These are phyloP conservation scores for Euleptes europaea DNA, from an alignment of 2,113 vertebrate species.

Conservation along the genomic window DNA sequence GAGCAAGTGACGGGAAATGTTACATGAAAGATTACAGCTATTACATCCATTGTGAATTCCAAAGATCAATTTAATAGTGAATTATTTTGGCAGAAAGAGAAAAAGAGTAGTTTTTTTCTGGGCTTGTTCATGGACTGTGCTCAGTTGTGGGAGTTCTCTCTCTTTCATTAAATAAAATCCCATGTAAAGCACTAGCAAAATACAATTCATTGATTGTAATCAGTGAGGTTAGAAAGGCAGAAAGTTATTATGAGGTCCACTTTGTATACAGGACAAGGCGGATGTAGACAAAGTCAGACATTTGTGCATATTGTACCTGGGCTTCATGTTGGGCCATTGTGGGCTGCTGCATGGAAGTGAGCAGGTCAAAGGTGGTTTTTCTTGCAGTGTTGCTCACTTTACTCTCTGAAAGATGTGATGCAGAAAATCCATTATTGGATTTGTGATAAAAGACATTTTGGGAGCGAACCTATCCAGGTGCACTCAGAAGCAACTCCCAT, in stretches of 20 bases:
- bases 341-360: neutral
- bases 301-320: neutral
- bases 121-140: conserved; percentile 3
- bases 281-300: neutral
- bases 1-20: conserved; percentile 53
- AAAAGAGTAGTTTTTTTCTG: conserved; percentile 30
- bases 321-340: neutral
- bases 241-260: rapidly evolving
- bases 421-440: neutral
- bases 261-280: neutral
- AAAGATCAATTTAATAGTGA: conserved; percentile 56
- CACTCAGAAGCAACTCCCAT: too few relatives aligned
- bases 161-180: neutral
- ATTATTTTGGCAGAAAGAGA: conserved; percentile 33
- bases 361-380: neutral
- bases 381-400: neutral
- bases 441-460: neutral
- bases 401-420: neutral
- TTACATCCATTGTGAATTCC: conserved; percentile 47
- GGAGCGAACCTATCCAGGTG: too few relatives aligned
- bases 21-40: conserved; percentile 49
- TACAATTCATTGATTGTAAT: neutral
- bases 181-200: neutral
- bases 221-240: neutral
- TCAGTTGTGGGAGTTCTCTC: neutral